A percentile compares a stretch with the other conserved stretches of the same genome.
phyloP scores from a whole-genome alignment of 1,140 invertebrate genomes.

The Rhyacophila brunnea region DNA sequence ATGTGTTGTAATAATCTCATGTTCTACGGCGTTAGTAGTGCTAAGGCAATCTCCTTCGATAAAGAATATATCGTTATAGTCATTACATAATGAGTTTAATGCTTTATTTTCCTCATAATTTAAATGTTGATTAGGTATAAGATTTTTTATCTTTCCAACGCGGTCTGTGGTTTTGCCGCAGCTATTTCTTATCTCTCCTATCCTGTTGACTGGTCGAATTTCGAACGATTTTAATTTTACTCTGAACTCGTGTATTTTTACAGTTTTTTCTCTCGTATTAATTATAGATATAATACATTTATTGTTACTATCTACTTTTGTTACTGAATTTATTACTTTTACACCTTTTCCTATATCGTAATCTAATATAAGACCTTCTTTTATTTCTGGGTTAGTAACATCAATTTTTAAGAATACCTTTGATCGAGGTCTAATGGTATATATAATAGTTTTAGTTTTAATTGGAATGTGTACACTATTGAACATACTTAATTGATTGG shows the following conservation, averaged over 20 bases:
- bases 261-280: constrained; percentile 30
- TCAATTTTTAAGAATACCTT: constrained; percentile 25
- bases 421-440: constrained; percentile 11
- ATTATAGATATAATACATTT: constrained; percentile 26
- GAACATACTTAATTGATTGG: not conserved
- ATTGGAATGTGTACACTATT: not conserved
- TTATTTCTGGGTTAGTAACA: constrained; percentile 28
- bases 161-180: not conserved
- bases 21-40: constrained; percentile 19
- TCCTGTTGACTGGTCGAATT: not conserved
- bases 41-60: constrained; percentile 23
- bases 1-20: constrained; percentile 38
- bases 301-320: not conserved
- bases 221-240: not conserved
- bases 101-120: constrained; percentile 28
- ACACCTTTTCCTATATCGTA: constrained; percentile 14
- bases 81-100: constrained; percentile 21
- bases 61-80: constrained; percentile 36
- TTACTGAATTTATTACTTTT: constrained; percentile 11
- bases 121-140: constrained; percentile 26
- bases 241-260: constrained; percentile 2
- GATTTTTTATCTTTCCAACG: constrained; percentile 3
- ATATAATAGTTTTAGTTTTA: not conserved
- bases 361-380: constrained; percentile 21
- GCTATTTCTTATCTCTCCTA: not conserved